Conservation (phyloP, 1,140 invertebrate genomes). For the Lanistes nyassanus region DNA sequence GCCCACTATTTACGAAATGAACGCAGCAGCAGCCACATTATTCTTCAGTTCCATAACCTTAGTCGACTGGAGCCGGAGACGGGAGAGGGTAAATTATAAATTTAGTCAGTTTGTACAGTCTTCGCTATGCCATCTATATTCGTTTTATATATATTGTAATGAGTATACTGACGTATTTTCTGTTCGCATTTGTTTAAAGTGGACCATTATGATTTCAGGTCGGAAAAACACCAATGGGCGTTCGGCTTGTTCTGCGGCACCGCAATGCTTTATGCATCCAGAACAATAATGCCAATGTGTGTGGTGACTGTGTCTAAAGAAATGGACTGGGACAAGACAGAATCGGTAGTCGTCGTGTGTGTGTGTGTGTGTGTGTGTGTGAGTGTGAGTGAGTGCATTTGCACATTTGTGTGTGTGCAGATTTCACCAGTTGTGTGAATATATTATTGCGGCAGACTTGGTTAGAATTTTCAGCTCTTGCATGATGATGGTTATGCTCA, state of each 20-base stretch:
- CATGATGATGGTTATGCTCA: background rate
- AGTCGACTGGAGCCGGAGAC: background rate
- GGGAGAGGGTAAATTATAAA: background rate
- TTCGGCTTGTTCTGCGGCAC: constrained; percentile 73
- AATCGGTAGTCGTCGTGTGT: constrained; percentile 72
- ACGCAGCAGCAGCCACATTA: no score
- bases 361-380: no score
- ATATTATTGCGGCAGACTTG: background rate
- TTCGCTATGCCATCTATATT: no score
- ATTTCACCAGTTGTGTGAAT: background rate
- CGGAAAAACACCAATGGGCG: constrained; percentile 72
- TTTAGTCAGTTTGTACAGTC: background rate
- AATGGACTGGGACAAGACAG: constrained; percentile 78
- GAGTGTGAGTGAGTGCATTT: no score
- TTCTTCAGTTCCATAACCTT: background rate
- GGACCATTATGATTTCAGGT: constrained; percentile 48
- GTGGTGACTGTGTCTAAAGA: constrained; percentile 76
- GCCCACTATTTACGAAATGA: no score
- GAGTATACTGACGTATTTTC: background rate
- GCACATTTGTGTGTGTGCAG: no score
- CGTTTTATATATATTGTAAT: background rate
- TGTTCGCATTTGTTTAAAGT: background rate
- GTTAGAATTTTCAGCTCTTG: background rate
- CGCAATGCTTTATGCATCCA: constrained; percentile 75
- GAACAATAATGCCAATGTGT: constrained; percentile 77